Evolutionary conservation across 2,888 invertebrate species (phyloP), one percentile per base, ranked within the genome.

Genomic region (Clostera curtula): DNA sequence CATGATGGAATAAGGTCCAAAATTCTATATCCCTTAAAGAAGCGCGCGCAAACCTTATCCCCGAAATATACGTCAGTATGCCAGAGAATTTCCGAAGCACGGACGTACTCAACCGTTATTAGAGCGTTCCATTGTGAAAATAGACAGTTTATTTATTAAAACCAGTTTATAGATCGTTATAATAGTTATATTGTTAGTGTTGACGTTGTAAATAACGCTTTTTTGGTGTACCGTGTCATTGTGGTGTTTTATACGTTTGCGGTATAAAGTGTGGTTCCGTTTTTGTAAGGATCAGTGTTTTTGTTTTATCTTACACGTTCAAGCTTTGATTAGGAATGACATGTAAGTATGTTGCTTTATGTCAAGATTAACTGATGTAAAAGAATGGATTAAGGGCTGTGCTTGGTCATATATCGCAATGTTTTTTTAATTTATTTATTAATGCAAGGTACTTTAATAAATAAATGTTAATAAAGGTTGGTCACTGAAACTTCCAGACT

Each of bases 51-150:
- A 26, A 30, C 24, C 49, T 49, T 55, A 56, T 51, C 55, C 51
- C 49, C 56, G 55, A 58, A 56, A 33, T 46, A 63, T 72, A 75
- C 73, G 74, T 67, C 72, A 76, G 76, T 76, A 43, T 61, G 64
- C 63, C n/a, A n/a, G n/a, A n/a, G n/a, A n/a, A n/a, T n/a, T n/a
- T n/a, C n/a, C n/a, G n/a, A n/a, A n/a, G n/a, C n/a, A n/a, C n/a
- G n/a, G n/a, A n/a, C n/a, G n/a, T n/a, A n/a, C n/a, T n/a, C n/a
- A n/a, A n/a, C n/a, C n/a, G n/a, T n/a, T n/a, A n/a, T n/a, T n/a
- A n/a, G n/a, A n/a, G n/a, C n/a, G n/a, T n/a, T n/a, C n/a, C n/a
- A n/a, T n/a, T 52, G 43, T 37, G 53, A 47, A 43, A 54, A 49
- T 27, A 29, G 28, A n/a, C 40, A 42, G 50, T 56, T 69, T 43